phyloP scores from a whole-genome alignment of 2,888 invertebrate genomes.

The Dicyrtoma fusca region DNA sequence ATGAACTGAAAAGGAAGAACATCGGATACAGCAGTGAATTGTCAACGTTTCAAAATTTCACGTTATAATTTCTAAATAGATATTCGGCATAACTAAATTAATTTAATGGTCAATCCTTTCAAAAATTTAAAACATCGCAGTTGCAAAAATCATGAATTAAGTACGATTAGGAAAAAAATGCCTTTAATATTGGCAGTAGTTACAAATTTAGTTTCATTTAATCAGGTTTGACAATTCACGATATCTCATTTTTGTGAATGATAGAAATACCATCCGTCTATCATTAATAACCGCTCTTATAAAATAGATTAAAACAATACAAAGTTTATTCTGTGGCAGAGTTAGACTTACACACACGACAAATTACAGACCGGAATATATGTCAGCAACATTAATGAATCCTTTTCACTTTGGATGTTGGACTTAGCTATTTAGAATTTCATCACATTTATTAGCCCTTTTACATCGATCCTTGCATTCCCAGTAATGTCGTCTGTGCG shows the following conservation, averaged over 20 bases:
- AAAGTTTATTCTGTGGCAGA: constrained; percentile 26
- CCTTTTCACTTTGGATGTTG: not conserved
- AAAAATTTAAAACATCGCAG: too few relatives aligned
- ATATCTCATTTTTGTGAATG: constrained; percentile 31
- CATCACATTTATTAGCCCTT: not conserved
- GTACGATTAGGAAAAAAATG: too few relatives aligned
- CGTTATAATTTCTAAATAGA: too few relatives aligned
- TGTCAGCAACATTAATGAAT: not conserved
- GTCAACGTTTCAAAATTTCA: too few relatives aligned
- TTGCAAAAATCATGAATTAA: too few relatives aligned
- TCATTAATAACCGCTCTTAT: constrained; percentile 10
- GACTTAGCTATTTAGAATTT: not conserved
- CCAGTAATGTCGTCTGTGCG: not conserved
- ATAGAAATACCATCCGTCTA: constrained; percentile 6
- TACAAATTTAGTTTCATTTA: too few relatives aligned
- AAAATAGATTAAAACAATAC: constrained; percentile 26
- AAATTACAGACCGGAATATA: not conserved
- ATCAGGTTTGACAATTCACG: not conserved
- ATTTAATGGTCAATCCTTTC: too few relatives aligned
- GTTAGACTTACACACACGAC: constrained; percentile 11
- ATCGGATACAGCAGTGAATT: too few relatives aligned
- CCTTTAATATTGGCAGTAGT: too few relatives aligned
- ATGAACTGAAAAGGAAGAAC: constrained; percentile 54
- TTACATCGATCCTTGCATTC: not conserved
- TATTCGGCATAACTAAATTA: too few relatives aligned